phyloP scores from a whole-genome alignment of 2,797 vertebrate species.

The Craterocephalus amniculus region DNA sequence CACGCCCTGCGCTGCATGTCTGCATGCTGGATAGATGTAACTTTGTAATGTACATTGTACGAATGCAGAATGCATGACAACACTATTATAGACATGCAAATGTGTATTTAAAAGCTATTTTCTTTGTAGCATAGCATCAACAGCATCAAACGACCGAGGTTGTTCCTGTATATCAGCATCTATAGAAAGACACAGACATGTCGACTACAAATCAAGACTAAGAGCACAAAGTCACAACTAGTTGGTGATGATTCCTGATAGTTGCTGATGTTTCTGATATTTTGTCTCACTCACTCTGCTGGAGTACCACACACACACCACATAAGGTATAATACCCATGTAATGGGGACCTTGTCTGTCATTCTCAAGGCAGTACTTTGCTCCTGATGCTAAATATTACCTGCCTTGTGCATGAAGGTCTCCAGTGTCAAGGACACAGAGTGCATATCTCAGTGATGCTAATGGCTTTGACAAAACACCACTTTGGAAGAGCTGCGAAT shows the following conservation, averaged over 20 bases:
- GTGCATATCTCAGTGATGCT: background rate
- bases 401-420: background rate
- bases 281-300: background rate
- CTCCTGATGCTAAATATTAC: background rate
- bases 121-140: too few relatives aligned
- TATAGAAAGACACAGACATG: background rate
- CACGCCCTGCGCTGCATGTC: background rate
- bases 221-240: background rate
- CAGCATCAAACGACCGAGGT: background rate
- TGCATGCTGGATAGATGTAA: background rate
- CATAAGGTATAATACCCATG: background rate
- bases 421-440: background rate
- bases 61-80: background rate
- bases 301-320: background rate
- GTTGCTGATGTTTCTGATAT: background rate
- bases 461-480: constrained; percentile 10
- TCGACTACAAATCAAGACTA: background rate
- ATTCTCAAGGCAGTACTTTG: background rate
- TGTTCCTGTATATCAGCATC: background rate
- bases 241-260: too few relatives aligned
- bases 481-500: background rate
- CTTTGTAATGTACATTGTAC: background rate
- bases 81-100: background rate
- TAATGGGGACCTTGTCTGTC: background rate
- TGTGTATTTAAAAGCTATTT: background rate